Base-by-base conservation (phyloP, 2,888 invertebrate species). In the Zygogramma bicolorata region DNA sequence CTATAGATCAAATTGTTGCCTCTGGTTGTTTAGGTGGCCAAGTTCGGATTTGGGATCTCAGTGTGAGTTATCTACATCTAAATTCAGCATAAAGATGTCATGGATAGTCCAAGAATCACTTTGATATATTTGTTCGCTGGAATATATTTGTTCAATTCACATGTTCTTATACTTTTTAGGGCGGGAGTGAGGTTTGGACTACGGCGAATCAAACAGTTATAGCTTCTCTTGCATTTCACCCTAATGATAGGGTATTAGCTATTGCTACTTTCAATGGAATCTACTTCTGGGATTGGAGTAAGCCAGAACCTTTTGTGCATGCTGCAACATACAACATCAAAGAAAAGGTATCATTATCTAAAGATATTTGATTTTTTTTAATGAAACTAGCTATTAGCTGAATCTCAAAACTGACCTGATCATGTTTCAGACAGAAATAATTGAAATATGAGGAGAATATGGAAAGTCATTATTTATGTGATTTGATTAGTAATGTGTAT, bases 281-380 rank as follows among this genome's bases (percentile, higher is more conserved):
- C 7, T 93, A 94, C 84, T 95, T 96, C 86, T 97, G 96, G 96
- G 95, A 96, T 84, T 96, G 96, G 96, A 92, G 92, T 81, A 91
- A 91, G 80, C 90, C 93, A 1, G 90, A 92, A 70, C 94, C 94
- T 0, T 94, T 94, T 84, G 92, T 93, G 62, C 91, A 92, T 83
- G 91, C 93, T 71, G 90, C 91, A 34, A 96, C 96, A n/a, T 90
- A 90, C 75, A 92, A 91, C 84, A 90, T 92, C 22, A 93, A 92
- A 86, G 95, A 96, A 86, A 94, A 94, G 92, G 93, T 96, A 71
- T 38, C 3, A 10, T 29, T 27, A 46, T n/a, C n/a, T n/a, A n/a
- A n/a, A n/a, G n/a, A n/a, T n/a, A n/a, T n/a, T n/a, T n/a, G n/a
- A n/a, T n/a, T n/a, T n/a, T n/a, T n/a, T n/a, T n/a, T n/a, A n/a